Evolutionary conservation across 2,888 invertebrate species (phyloP), one percentile per base, ranked within the genome.

Genomic region (Microchrysa polita): DNA sequence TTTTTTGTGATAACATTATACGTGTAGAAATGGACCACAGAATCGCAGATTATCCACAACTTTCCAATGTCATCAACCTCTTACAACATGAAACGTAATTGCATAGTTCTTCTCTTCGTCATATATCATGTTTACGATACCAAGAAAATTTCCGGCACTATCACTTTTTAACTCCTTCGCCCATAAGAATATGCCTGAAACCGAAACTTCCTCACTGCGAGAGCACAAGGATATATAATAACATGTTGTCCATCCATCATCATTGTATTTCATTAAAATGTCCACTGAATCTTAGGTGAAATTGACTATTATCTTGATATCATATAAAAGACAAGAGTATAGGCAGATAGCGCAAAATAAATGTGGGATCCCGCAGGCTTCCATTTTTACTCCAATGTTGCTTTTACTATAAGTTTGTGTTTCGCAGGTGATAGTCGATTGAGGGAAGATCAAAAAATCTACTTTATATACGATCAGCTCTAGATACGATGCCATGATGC

Each of bases 201-300:
- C 27, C 7, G 27, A 34, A 34, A 34, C 7, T 34, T 34, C 27
- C 27, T 34, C n/a, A n/a, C 2, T 34, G 27, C 27, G 27, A 2
- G 27, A 34, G 2, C 2, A 5, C 27, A 67, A 65, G 74, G 74
- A 76, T 76, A n/a, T n/a, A n/a, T n/a, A 76, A 76, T 76, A 73
- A 76, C 73, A 63, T 61, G 74, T 67, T 73, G 69, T 73, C 76
- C 73, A 71, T 74, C 76, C 73, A 72, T 76, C 76, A 76, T 76
- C 76, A 76, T n/a, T 65, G 67, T 55, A 65, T 73, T 73, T 73
- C 73, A 73, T 73, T 73, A 73, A 63, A 73, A 73, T 73, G 73
- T 73, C 73, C 73, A 73, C 73, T 40, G 42, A 72, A 23, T 22
- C 22, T 55, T 7, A n/a, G 23, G 48, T 2, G 44, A 14, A 34